Evolutionary conservation across 2,888 invertebrate species (phyloP), one percentile per base, ranked within the genome.

Genomic region (Diabrotica balteata): DNA sequence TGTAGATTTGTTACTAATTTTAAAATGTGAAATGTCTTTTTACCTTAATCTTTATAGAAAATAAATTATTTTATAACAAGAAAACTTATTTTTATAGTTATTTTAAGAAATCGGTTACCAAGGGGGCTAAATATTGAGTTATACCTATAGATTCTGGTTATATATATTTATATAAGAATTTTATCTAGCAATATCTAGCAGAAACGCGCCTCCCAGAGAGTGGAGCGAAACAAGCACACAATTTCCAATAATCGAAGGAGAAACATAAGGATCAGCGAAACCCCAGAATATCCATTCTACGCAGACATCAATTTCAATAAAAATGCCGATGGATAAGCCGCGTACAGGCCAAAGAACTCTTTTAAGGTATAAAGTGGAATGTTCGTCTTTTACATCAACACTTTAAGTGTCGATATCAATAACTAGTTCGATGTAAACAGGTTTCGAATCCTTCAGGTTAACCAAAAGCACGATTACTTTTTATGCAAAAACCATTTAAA

Each of bases 231-330:
- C 75, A 74, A 70, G 69, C 73, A 72, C 74, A 76, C 62, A 70
- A 67, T 78, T 75, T 75, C 72, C 70, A 72, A 78, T 81, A 80
- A 81, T 80, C 80, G 79, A 76, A 76, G 74, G 65, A 76, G 79
- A 76, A 79, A 78, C 75, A 75, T 76, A 75, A 76, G 75, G 79
- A 78, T 77, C 77, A 76, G 74, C 71, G 73, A 78, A 80, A 77
- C 78, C 77, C 74, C 73, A 75, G 75, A 77, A 79, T 80, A 80
- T 80, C 80, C 78, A 79, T 80, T 81, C 78, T 76, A 76, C 73
- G 73, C 78, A 80, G 80, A 79, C 81, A 80, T 81, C 80, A 80
- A 81, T 81, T 81, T 81, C 80, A 80, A 81, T 81, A 81, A 80
- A 80, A 80, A 79, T 78, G 80, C 78, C 80, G 77, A 76, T 77